Evolutionary conservation across 2,888 invertebrate species (phyloP).

Genomic region (Cantharis nigra): DNA sequence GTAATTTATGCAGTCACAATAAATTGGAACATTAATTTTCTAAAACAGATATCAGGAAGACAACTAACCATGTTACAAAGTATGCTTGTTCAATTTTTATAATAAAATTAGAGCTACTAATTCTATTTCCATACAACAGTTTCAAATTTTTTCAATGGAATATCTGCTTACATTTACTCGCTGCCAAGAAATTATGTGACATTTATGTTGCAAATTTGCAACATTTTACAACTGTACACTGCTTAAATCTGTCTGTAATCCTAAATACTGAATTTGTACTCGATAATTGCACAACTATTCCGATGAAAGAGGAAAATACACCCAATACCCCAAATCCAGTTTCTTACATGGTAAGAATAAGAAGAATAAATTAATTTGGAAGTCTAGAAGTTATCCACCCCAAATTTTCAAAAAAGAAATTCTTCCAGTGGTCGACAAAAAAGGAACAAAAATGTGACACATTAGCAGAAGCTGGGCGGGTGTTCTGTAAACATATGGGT

Average conservation of each 20-base stretch:
- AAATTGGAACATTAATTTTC: background rate
- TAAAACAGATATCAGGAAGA: background rate
- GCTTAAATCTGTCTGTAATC: background rate
- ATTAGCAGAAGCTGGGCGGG: conserved; percentile 34
- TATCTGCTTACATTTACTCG: background rate
- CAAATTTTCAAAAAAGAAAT: background rate
- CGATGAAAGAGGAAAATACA: no score
- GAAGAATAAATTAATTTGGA: background rate
- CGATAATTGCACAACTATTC: no score
- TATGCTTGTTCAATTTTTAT: background rate
- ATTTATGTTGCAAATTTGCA: background rate
- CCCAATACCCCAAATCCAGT: no score
- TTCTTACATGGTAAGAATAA: no score
- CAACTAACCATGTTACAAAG: background rate
- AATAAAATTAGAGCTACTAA: background rate
- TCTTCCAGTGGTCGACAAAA: conserved; percentile 32
- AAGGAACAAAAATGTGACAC: conserved; percentile 34
- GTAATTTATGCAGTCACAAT: background rate
- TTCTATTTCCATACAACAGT: background rate
- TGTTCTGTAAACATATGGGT: conserved; percentile 51
- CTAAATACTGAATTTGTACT: background rate
- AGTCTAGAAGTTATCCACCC: background rate
- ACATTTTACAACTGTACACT: background rate
- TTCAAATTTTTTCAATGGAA: background rate
- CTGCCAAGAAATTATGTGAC: background rate